Evolutionary conservation across 2,797 vertebrate genomes (phyloP).

Genomic region (Gambelia wislizenii): DNA sequence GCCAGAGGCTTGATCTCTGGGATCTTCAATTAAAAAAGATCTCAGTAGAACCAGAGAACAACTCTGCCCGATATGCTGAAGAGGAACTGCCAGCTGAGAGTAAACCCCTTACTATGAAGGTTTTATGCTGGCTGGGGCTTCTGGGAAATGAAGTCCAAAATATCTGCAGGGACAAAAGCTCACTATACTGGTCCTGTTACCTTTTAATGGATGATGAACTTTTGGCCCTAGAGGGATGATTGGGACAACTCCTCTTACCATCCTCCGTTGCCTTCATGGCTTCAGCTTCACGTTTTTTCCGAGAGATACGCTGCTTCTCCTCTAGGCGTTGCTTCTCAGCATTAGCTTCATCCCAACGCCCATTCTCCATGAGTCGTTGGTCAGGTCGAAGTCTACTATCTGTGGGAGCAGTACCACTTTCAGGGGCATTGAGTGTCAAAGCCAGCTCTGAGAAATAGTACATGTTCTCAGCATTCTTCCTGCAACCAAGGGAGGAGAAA

Average conservation of each 20-base stretch:
- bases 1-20: not conserved
- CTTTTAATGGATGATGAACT: not conserved
- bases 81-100: not conserved
- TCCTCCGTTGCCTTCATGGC: slow-evolving; percentile 82
- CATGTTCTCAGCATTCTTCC: slow-evolving; percentile 95
- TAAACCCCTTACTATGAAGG: not conserved
- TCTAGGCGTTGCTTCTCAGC: slow-evolving; percentile 94
- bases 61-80: not conserved
- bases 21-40: not conserved
- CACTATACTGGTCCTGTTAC: not conserved
- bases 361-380: slow-evolving; percentile 94
- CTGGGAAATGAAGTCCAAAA: not conserved
- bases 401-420: slow-evolving; percentile 89
- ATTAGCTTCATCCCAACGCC: slow-evolving; percentile 95
- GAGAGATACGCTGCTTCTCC: slow-evolving; percentile 89
- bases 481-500: slow-evolving; percentile 55
- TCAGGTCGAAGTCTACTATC: slow-evolving; percentile 93
- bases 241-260: slow-evolving; percentile 73
- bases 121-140: not conserved
- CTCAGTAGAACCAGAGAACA: not conserved
- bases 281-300: slow-evolving; percentile 89
- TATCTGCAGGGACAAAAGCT: not conserved
- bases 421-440: slow-evolving; percentile 89
- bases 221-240: not conserved
- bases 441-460: slow-evolving; percentile 96